phyloP scores from a whole-genome alignment of 2,888 invertebrate genomes.

The Teleogryllus oceanicus region DNA sequence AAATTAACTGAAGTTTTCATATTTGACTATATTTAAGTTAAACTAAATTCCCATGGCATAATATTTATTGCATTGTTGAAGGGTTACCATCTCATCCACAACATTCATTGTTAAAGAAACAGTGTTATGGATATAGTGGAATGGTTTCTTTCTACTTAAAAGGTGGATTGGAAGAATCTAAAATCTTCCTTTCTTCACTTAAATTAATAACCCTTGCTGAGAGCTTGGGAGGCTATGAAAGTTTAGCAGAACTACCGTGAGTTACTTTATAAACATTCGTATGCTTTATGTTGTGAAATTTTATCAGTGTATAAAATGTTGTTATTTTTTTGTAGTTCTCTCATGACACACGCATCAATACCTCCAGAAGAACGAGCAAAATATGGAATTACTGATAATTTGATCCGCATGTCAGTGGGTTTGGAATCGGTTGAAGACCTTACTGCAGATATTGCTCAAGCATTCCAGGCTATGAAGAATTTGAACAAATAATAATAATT shows the following conservation, averaged over 20 bases:
- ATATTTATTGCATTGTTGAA: constrained; percentile 40
- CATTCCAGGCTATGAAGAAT: constrained; percentile 54
- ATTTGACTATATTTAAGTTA: too few species aligned
- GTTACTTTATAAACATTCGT: constrained; percentile 42
- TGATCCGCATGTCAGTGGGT: constrained; percentile 86
- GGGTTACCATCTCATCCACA: constrained; percentile 84
- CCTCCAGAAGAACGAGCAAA: constrained; percentile 66
- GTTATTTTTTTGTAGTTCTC: constrained; percentile 50
- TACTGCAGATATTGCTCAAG: constrained; percentile 76
- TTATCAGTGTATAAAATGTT: constrained; percentile 3
- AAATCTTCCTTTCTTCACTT: constrained; percentile 68
- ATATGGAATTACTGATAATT: constrained; percentile 77
- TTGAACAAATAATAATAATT: too few species aligned
- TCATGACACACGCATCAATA: constrained; percentile 95
- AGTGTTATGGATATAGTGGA: constrained; percentile 85
- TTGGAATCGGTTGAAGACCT: constrained; percentile 84
- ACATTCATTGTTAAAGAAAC: constrained; percentile 71
- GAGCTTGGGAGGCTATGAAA: constrained; percentile 93
- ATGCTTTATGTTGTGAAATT: constrained; percentile 5
- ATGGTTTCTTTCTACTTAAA: constrained; percentile 86
- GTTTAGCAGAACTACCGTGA: constrained; percentile 90
- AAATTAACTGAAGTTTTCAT: too few species aligned
- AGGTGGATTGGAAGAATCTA: constrained; percentile 69
- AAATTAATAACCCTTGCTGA: constrained; percentile 86
- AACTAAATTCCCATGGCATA: too few species aligned